Conservation (phyloP, 2,797 vertebrate genomes). For the Etheostoma nigrum region DNA sequence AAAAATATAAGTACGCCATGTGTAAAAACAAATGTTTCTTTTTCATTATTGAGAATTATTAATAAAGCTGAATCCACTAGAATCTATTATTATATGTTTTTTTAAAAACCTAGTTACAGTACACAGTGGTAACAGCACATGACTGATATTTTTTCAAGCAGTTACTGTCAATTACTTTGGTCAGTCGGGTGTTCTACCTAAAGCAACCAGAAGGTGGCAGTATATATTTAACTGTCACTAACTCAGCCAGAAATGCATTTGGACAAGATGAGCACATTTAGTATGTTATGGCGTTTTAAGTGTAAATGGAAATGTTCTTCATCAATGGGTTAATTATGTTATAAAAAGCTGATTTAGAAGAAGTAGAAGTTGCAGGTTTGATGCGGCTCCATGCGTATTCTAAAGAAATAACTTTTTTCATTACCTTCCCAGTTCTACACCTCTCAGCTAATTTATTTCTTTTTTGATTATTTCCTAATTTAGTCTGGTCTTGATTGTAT, state of each 20-base stretch:
- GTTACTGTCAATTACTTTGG: not conserved
- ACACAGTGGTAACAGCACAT: not conserved
- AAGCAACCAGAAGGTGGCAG: constrained; percentile 74
- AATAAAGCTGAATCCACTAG: constrained; percentile 72
- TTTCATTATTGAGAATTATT: constrained; percentile 54
- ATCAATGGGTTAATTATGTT: constrained; percentile 31
- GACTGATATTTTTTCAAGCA: not conserved
- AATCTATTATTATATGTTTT: constrained; percentile 13
- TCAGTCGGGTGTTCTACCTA: constrained; percentile 4
- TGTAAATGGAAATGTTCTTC: constrained; percentile 11
- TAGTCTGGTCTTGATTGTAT: constrained; percentile 2
- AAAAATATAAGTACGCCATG: constrained; percentile 53
- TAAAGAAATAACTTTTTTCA: constrained; percentile 31
- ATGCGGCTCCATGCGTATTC: constrained; percentile 20
- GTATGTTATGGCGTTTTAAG: constrained; percentile 1
- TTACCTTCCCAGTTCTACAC: constrained; percentile 16
- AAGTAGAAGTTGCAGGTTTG: constrained; percentile 28
- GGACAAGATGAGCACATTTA: not conserved
- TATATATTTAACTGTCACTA: constrained; percentile 12
- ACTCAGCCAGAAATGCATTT: not conserved
- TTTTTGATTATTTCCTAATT: constrained; percentile 27
- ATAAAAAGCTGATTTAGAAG: constrained; percentile 20
- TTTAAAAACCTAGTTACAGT: not conserved
- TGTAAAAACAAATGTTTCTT: constrained; percentile 50
- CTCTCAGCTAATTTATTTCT: constrained; percentile 17